A percentile compares a stretch with the other conserved stretches of the same genome.
Evolutionary conservation across 2,113 vertebrate genomes (phyloP).

Genomic region (Cochlearius cochlearius): DNA sequence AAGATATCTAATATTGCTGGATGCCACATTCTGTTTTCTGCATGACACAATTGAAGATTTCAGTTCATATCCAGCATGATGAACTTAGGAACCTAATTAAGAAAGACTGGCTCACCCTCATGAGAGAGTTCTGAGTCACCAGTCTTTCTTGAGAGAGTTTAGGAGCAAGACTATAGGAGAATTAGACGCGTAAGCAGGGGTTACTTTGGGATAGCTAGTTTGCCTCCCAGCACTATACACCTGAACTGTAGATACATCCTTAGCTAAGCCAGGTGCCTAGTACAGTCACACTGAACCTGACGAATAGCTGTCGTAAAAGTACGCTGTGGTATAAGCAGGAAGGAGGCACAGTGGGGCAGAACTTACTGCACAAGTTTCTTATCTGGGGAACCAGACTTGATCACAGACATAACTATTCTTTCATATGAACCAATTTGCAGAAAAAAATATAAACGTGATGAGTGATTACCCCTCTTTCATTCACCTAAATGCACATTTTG

Average conservation of each 20-base stretch:
- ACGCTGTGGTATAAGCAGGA: accelerated
- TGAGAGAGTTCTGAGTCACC: background rate
- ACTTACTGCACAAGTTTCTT: background rate
- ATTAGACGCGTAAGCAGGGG: background rate
- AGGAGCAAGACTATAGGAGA: background rate
- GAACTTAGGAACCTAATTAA: background rate
- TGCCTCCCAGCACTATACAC: background rate
- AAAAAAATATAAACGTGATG: background rate
- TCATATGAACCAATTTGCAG: background rate
- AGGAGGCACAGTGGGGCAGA: background rate
- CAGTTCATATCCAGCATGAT: background rate
- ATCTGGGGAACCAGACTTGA: background rate
- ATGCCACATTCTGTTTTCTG: background rate
- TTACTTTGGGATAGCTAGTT: background rate
- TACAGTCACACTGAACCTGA: background rate
- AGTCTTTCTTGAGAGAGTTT: background rate
- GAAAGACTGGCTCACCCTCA: background rate
- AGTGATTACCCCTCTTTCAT: background rate
- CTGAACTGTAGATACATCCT: background rate
- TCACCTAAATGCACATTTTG: background rate
- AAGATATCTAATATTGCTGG: background rate
- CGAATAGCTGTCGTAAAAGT: background rate
- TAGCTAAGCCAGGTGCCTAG: background rate
- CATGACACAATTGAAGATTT: background rate
- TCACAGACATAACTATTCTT: background rate